These are phyloP conservation scores for Hirtodrosophila histrioides DNA, from an alignment of 2,888 invertebrate genomes.

Conservation along the genomic window DNA sequence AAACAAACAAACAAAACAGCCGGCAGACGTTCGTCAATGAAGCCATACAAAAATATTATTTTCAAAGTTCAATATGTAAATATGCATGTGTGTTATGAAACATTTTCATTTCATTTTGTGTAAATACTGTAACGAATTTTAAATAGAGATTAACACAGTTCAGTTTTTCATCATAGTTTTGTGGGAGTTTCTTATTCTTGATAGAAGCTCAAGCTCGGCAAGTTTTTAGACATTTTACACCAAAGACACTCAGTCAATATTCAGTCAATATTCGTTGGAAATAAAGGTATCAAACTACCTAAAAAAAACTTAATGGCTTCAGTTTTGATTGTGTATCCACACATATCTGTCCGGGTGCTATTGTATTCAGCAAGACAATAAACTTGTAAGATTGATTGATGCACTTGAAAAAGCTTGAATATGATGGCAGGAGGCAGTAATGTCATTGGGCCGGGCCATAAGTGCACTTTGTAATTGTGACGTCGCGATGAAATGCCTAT, in stretches of 20 bases:
- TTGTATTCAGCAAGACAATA: slow-evolving; percentile 53
- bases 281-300: slow-evolving; percentile 39
- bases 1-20: slow-evolving; percentile 33
- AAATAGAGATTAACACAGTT: background rate
- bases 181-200: background rate
- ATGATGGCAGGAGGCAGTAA: slow-evolving; percentile 32
- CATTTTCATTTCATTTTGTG: slow-evolving; percentile 41
- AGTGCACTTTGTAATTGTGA: slow-evolving; percentile 65
- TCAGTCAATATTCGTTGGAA: slow-evolving; percentile 6
- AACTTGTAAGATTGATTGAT: slow-evolving; percentile 63
- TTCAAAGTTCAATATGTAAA: slow-evolving; percentile 2
- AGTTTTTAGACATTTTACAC: slow-evolving; percentile 8
- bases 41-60: background rate
- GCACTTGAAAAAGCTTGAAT: slow-evolving; percentile 59
- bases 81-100: slow-evolving; percentile 26
- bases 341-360: slow-evolving; percentile 20
- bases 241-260: slow-evolving; percentile 28
- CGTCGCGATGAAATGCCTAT: slow-evolving; percentile 54
- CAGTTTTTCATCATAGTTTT: background rate
- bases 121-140: slow-evolving; percentile 14
- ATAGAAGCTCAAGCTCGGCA: background rate
- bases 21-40: slow-evolving; percentile 33
- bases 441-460: slow-evolving; percentile 59
- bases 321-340: slow-evolving; percentile 37
- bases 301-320: slow-evolving; percentile 41